These are phyloP conservation scores for Deroptyus accipitrinus DNA, from an alignment of 2,113 vertebrate genomes.

Conservation along the genomic window DNA sequence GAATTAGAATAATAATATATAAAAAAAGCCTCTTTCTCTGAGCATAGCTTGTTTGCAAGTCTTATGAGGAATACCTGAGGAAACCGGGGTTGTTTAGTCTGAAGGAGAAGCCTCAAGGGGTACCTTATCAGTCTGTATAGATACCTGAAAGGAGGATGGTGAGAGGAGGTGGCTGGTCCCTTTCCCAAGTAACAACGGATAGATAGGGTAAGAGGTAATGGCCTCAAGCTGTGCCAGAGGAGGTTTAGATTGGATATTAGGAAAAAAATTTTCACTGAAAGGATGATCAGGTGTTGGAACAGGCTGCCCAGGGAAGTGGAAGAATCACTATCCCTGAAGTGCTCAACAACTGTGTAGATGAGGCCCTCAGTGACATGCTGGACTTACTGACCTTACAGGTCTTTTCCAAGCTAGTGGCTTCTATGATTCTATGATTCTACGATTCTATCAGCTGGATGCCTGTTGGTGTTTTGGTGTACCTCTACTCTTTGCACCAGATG, in stretches of 20 bases:
- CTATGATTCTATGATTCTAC: background rate
- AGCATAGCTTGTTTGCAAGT: background rate
- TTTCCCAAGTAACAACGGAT: background rate
- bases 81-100: background rate
- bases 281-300: background rate
- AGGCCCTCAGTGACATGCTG: background rate
- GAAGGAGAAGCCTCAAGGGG: background rate
- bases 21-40: background rate
- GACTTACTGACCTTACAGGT: background rate
- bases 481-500: fast-evolving
- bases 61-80: background rate
- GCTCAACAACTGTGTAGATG: background rate
- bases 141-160: background rate
- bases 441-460: background rate
- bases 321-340: background rate
- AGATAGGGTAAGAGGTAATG: background rate
- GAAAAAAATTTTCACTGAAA: background rate
- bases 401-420: background rate
- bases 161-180: background rate
- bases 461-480: background rate
- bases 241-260: background rate
- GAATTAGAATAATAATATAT: background rate
- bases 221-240: background rate
- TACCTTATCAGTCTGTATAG: background rate
- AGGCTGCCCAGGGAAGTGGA: background rate